A percentile compares a stretch with the other conserved stretches of the same genome.
Conservation (phyloP, 2,113 vertebrate genomes). For the Nycticorax nycticorax region DNA sequence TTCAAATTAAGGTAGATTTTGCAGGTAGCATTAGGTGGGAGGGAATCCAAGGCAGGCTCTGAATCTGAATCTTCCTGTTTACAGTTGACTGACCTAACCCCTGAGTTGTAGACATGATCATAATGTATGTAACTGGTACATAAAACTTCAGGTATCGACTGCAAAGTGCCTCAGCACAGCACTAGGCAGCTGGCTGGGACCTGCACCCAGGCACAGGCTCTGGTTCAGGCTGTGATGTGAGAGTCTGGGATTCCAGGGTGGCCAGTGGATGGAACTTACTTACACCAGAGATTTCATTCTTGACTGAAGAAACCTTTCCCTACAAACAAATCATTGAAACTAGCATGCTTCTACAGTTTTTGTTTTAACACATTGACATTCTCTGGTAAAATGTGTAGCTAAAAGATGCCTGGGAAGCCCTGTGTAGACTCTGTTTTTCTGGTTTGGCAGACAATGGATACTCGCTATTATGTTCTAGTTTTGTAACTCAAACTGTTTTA, state of each 20-base stretch:
- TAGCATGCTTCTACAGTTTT: not conserved
- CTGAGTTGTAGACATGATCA: not conserved
- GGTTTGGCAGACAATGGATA: not conserved
- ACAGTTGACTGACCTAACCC: not conserved
- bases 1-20: not conserved
- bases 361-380: not conserved
- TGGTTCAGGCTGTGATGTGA: not conserved
- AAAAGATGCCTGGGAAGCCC: not conserved
- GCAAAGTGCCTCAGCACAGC: not conserved
- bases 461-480: not conserved
- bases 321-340: not conserved
- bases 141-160: not conserved
- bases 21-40: not conserved
- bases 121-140: rapidly evolving
- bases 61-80: not conserved
- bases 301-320: not conserved
- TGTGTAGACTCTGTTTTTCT: not conserved
- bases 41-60: not conserved
- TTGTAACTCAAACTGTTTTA: not conserved
- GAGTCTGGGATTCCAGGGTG: not conserved
- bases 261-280: rapidly evolving
- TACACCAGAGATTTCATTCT: not conserved
- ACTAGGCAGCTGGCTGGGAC: not conserved
- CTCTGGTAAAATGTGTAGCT: not conserved
- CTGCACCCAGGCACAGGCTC: not conserved